These are phyloP conservation scores for Chondrilla cf. caribensis DNA, from an alignment of 37 sponge, comb jelly and placozoan species.

Conservation along the genomic window DNA sequence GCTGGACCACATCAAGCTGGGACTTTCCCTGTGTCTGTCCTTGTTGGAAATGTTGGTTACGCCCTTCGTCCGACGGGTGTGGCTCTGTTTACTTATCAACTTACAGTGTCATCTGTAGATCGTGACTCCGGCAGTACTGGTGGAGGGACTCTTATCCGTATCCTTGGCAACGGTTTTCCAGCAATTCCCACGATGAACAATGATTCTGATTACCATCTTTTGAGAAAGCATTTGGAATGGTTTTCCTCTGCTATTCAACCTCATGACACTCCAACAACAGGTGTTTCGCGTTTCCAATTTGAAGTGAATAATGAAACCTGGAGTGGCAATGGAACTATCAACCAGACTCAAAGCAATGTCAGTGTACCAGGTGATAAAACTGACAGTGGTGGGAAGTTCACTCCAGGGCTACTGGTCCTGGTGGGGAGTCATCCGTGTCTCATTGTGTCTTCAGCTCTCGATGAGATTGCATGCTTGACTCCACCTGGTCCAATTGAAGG, in stretches of 20 bases:
- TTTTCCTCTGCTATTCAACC: not conserved
- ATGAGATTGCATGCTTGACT: not conserved
- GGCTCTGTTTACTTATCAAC: slow-evolving; percentile 42
- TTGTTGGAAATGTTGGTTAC: slow-evolving; percentile 23
- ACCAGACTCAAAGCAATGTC: not conserved
- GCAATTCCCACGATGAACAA: not conserved
- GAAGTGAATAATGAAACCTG: not conserved
- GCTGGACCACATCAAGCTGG: slow-evolving; percentile 56
- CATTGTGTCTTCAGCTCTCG: not conserved
- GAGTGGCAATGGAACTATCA: not conserved
- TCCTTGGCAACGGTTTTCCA: slow-evolving; percentile 64
- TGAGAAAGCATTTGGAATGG: not conserved
- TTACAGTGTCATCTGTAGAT: slow-evolving; percentile 29
- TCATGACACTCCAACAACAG: not conserved
- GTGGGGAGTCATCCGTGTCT: not conserved
- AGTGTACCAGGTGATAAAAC: not conserved
- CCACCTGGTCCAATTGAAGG: not conserved
- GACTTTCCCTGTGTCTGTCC: slow-evolving; percentile 24
- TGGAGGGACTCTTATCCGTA: slow-evolving; percentile 50
- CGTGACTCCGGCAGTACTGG: slow-evolving; percentile 36
- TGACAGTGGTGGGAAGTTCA: not conserved
- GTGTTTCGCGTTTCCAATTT: too few relatives aligned
- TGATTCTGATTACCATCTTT: not conserved
- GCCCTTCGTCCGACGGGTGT: slow-evolving; percentile 9
- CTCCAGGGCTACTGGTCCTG: not conserved